Evolutionary conservation across 2,888 invertebrate species (phyloP), one percentile per base, ranked within the genome.

Genomic region (Leptura quadrifasciata): DNA sequence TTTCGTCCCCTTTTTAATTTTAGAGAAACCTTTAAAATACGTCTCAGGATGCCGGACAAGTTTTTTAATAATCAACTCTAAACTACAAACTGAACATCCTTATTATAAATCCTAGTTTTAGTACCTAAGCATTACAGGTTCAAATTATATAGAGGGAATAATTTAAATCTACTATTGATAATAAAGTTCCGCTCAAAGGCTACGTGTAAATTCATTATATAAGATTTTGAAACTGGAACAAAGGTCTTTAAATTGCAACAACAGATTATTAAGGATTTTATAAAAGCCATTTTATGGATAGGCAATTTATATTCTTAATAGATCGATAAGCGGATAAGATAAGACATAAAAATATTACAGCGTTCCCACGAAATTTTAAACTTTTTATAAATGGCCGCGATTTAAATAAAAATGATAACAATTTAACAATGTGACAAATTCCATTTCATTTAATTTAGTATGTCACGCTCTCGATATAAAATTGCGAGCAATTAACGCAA

Each of bases 141-240:
- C 35, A 63, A 73, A 60, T 76, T 67, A 71, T 71, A 76, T 60
- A 67, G 73, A 76, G 47, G 74, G 54, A n/a, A 67, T 3, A 74
- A 76, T 71, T 74, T 68, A 74, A n/a, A 74, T 74, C 61, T 21
- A 24, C 70, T 76, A 6, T 5, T 58, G 24, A 58, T 58, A 24
- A 58, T 24, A 27, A 27, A 27, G 15, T 24, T 15, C 21, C 2
- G 9, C 15, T 24, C 6, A n/a, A 58, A 58, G 58, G n/a, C 18
- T 63, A 39, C 39, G 47, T n/a, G 47, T 39, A 12, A 35, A 17
- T 63, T 20, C 21, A 39, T 63, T 63, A 18, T 2, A n/a, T 63
- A 1, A 35, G 61, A 61, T 61, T 61, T 61, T 61, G 10, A 21
- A 58, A 5, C 60, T 27, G 60, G 60, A 57, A 57, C 9, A 12